phyloP scores from a whole-genome alignment of 2,797 vertebrate genomes.

The Ctenochaetus hawaiiensis region DNA sequence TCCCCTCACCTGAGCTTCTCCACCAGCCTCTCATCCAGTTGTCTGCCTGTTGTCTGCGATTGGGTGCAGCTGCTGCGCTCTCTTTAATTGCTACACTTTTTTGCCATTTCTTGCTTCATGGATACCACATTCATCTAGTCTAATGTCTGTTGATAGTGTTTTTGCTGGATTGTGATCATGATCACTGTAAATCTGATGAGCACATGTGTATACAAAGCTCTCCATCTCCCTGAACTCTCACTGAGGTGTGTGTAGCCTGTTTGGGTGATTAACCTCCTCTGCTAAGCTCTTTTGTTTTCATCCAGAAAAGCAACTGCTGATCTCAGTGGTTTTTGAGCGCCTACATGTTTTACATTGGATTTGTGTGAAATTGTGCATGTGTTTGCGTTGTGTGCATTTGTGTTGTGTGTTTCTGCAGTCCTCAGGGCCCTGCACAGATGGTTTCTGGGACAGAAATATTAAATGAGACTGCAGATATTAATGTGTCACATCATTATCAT shows the following conservation, averaged over 20 bases:
- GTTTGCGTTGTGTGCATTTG: conserved; percentile 50
- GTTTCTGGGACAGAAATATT: conserved; percentile 13
- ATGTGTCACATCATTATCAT: conserved; percentile 8
- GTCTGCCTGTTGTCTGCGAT: too few relatives aligned
- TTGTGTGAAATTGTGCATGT: conserved; percentile 64
- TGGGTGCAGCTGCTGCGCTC: too few relatives aligned
- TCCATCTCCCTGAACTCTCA: conserved; percentile 19
- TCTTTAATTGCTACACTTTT: too few relatives aligned
- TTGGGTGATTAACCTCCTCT: conserved; percentile 68
- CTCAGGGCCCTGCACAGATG: conserved; percentile 22
- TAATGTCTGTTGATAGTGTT: background rate
- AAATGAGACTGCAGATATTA: conserved; percentile 24
- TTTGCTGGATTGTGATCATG: background rate
- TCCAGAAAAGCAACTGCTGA: conserved; percentile 82
- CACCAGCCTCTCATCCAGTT: too few relatives aligned
- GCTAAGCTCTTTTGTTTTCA: conserved; percentile 77
- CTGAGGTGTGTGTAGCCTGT: conserved; percentile 42
- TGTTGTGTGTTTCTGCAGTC: conserved; percentile 43
- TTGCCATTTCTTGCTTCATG: too few relatives aligned
- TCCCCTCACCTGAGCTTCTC: too few relatives aligned
- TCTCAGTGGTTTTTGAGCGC: conserved; percentile 67
- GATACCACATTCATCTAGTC: background rate
- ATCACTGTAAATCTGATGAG: conserved; percentile 19
- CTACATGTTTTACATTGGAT: conserved; percentile 46
- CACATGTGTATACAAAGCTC: conserved; percentile 8